Evolutionary conservation across 2,113 vertebrate genomes (phyloP), one percentile per base, ranked within the genome.

Genomic region (Suncus etruscus): DNA sequence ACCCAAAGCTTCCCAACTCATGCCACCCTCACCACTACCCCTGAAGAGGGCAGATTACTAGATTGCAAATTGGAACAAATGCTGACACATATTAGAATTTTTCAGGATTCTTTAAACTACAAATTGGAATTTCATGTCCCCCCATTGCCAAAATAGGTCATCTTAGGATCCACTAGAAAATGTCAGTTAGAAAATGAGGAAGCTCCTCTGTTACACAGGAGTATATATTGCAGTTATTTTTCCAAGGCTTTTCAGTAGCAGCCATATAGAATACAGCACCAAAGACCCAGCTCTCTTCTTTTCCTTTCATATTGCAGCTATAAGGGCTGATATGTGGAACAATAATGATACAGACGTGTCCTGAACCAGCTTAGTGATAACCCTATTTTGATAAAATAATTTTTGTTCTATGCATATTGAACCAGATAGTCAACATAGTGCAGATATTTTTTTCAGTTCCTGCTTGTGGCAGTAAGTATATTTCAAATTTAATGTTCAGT

Each of bases 241-340:
- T 99, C 99, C 99, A 99, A 29, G 98, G 99, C 0, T 99, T 98
- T 96, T 99, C 97, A 24, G 98, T 99, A 89, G 99, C 98, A 85
- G 99, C 97, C 24, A 99, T 98, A 20, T 99, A 99, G 97, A 99
- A 99, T 6, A 99, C 99, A 58, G 99, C 99, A 54, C 99, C 99
- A 25, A 99, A 99, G 93, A 99, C 99, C 99, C 99, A 99, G 97
- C 97, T 99, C 47, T 99, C 99, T 1, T 99, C 99, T 96, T 99
- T 99, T 20, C 99, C 99, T 95, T 99, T 98, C 80, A 99, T 98
- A 96, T 95, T 98, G 93, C 99, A 99, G 95, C 98, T 99, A 99
- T 99, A 98, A 90, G 99, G 99, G 93, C 99, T 99, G 47, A 99
- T 99, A 94, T 99, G 99, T 3, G 99, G 99, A 0, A 98, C 98